These are phyloP conservation scores for Venustaconcha ellipsiformis DNA, from an alignment of 1,140 invertebrate genomes.

Conservation along the genomic window DNA sequence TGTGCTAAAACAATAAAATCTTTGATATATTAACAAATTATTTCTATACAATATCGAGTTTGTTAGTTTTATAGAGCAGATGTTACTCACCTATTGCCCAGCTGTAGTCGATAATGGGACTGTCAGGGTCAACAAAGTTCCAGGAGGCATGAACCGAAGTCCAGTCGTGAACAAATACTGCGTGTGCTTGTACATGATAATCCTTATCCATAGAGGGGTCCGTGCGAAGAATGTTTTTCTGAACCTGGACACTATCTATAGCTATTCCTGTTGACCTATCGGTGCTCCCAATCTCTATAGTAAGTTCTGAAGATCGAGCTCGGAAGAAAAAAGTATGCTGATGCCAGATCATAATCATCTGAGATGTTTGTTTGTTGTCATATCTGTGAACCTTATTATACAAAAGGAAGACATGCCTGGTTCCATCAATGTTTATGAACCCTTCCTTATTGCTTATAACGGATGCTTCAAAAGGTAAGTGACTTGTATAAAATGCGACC, in stretches of 20 bases:
- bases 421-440: slow-evolving; percentile 8
- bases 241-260: slow-evolving; percentile 17
- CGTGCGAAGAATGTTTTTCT: neutral
- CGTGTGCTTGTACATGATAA: slow-evolving; percentile 1
- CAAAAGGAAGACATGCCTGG: slow-evolving; percentile 12
- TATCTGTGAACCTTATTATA: neutral
- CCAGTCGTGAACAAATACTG: slow-evolving; percentile 32
- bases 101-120: slow-evolving; percentile 29
- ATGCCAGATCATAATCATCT: slow-evolving; percentile 24
- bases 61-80: too few relatives aligned
- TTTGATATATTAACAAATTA: too few relatives aligned
- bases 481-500: slow-evolving; percentile 9
- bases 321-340: slow-evolving; percentile 25
- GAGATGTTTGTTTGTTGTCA: neutral
- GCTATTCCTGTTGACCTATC: neutral
- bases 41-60: too few relatives aligned
- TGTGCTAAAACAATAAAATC: too few relatives aligned
- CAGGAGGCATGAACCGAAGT: slow-evolving; percentile 31
- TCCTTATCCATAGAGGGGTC: neutral
- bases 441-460: slow-evolving; percentile 2
- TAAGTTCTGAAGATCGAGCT: neutral
- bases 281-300: slow-evolving; percentile 3
- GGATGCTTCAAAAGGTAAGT: neutral
- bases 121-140: slow-evolving; percentile 31
- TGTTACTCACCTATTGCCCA: slow-evolving; percentile 38